A percentile compares a stretch with the other conserved stretches of the same genome.
Evolutionary conservation across 2,888 invertebrate species (phyloP).

Genomic region (Coleophora flavipennella): DNA sequence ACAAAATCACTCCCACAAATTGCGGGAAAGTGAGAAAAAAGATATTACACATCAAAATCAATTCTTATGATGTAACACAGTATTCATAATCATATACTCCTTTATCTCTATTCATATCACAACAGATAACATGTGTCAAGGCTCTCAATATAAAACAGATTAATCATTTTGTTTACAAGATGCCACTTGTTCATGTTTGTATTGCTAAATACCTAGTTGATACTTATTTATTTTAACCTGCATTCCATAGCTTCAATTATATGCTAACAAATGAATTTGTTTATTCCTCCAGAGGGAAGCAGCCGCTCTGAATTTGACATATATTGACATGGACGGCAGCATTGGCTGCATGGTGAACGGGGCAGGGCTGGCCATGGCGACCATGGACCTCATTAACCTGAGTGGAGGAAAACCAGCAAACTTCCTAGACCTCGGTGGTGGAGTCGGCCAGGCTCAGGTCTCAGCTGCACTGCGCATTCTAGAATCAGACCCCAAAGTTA

Average conservation of each 20-base stretch:
- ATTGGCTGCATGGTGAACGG: conserved; percentile 98
- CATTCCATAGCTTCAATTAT: too few relatives aligned
- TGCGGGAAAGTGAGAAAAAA: too few relatives aligned
- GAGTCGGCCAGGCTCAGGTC: conserved; percentile 95
- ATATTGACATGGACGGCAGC: conserved; percentile 97
- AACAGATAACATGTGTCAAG: neutral
- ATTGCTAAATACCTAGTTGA: too few relatives aligned
- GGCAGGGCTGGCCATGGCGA: conserved; percentile 99
- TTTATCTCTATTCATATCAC: neutral
- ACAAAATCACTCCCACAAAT: too few relatives aligned
- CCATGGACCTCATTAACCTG: conserved; percentile 98
- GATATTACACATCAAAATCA: too few relatives aligned
- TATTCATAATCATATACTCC: too few relatives aligned
- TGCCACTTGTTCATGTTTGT: too few relatives aligned
- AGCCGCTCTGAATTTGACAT: conserved; percentile 90
- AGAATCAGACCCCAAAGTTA: conserved; percentile 89
- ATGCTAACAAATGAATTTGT: neutral
- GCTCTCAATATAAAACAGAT: neutral
- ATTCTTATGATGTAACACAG: too few relatives aligned
- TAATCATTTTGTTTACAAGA: too few relatives aligned
- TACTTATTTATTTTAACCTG: too few relatives aligned
- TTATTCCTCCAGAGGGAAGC: conserved; percentile 81
- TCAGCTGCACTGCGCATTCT: conserved; percentile 93
- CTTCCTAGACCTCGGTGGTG: conserved; percentile 98
- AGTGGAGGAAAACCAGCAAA: conserved; percentile 98